These are phyloP conservation scores for Periphyllus acericola DNA, from an alignment of 2,888 invertebrate species.

Conservation along the genomic window DNA sequence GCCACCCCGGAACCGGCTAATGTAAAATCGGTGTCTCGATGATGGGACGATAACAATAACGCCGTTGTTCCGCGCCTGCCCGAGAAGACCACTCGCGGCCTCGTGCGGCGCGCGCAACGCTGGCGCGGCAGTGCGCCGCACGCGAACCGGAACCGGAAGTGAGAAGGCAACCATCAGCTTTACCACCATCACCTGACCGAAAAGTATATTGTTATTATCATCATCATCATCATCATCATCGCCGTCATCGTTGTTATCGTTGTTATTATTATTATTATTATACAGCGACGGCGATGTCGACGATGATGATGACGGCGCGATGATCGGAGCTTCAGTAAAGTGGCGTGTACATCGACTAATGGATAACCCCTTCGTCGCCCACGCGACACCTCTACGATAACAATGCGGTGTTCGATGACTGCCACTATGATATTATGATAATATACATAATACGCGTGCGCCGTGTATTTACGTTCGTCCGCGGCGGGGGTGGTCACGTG, in stretches of 20 bases:
- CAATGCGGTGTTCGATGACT: constrained; percentile 21
- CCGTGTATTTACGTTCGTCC: background rate
- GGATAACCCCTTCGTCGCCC: constrained; percentile 50
- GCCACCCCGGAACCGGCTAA: constrained; percentile 55
- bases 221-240: background rate
- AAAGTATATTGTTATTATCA: constrained; percentile 45
- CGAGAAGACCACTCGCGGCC: constrained; percentile 15
- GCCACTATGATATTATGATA: background rate
- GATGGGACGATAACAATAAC: constrained; percentile 22
- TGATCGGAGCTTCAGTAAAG: constrained; percentile 24
- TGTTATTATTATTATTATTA: constrained; percentile 12
- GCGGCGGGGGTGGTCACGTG: constrained; percentile 37
- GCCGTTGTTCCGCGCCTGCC: constrained; percentile 1
- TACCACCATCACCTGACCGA: constrained; percentile 43
- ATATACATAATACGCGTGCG: background rate
- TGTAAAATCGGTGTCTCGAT: constrained; percentile 59
- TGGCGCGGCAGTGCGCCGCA: constrained; percentile 15
- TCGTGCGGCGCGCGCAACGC: background rate
- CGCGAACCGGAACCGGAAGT: constrained; percentile 61
- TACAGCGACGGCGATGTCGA: background rate
- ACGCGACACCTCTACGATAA: background rate
- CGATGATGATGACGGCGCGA: background rate
- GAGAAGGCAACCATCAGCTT: constrained; percentile 44
- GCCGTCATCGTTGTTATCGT: background rate
- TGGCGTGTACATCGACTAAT: constrained; percentile 47